A percentile compares a stretch with the other conserved stretches of the same genome.
Conservation (phyloP, 2,888 invertebrate species). For the Aporophyla nigra region DNA sequence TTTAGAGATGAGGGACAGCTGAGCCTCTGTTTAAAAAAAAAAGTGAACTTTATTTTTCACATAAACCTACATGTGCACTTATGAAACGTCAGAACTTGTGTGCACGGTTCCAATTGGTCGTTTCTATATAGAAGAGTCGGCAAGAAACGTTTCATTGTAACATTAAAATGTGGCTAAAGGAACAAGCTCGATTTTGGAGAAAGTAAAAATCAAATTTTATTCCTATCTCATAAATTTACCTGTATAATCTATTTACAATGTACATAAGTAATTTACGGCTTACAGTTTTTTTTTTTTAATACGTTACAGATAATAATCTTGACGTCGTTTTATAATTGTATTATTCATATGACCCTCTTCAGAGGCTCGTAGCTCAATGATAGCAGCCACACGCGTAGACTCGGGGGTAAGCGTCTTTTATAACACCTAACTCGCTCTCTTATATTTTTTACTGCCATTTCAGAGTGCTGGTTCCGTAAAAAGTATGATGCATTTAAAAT, state of each 20-base stretch:
- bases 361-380: not conserved
- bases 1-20: not conserved
- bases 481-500: not conserved
- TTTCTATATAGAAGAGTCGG: not conserved
- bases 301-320: not conserved
- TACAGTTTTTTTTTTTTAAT: not conserved
- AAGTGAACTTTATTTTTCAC: not conserved
- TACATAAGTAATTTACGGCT: not conserved
- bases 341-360: not conserved
- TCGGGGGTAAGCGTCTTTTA: not conserved
- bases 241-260: slow-evolving; percentile 5
- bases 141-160: not conserved
- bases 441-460: not conserved
- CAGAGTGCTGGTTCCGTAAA: not conserved
- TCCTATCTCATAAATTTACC: not conserved
- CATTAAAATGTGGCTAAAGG: not conserved
- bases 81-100: not conserved
- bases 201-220: not conserved
- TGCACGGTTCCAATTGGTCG: not conserved
- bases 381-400: not conserved
- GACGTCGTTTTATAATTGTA: not conserved
- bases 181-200: not conserved
- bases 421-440: too few relatives aligned
- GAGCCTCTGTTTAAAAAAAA: not conserved
- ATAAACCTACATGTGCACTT: not conserved